phyloP scores from a whole-genome alignment of 2,888 invertebrate species.

The Lasioglossum marginatum region DNA sequence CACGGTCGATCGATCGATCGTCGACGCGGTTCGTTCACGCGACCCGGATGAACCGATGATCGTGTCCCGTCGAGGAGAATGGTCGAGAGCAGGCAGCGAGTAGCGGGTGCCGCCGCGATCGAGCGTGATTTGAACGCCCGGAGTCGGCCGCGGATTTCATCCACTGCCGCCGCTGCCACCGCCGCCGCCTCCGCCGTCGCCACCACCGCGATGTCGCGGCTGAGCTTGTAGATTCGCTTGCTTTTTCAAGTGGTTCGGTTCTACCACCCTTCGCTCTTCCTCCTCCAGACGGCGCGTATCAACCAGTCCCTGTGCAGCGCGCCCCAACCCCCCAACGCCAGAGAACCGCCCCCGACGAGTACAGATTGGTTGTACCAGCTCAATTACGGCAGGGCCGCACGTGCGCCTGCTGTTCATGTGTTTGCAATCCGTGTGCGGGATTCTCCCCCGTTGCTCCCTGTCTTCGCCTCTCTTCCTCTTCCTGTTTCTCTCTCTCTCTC shows the following conservation, averaged over 20 bases:
- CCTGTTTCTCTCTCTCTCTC: background rate
- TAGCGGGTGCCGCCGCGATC: conserved; percentile 63
- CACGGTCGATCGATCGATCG: background rate
- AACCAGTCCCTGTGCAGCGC: conserved; percentile 62
- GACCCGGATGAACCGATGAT: background rate
- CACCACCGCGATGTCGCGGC: conserved; percentile 37
- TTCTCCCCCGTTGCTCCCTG: conserved; percentile 39
- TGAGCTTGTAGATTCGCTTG: conserved; percentile 54
- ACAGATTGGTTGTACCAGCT: conserved; percentile 68
- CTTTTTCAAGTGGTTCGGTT: conserved; percentile 60
- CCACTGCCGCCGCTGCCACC: conserved; percentile 19
- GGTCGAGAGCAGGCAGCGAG: conserved; percentile 35
- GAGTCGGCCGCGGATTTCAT: conserved; percentile 54
- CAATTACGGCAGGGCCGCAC: conserved; percentile 65
- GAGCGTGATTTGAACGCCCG: conserved; percentile 84
- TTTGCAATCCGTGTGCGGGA: conserved; percentile 39
- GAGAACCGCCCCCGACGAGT: conserved; percentile 80
- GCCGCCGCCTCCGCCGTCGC: conserved; percentile 13
- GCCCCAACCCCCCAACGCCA: conserved; percentile 60
- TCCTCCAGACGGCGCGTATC: conserved; percentile 51
- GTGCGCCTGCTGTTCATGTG: conserved; percentile 59
- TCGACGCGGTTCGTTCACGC: background rate
- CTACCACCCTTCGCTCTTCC: conserved; percentile 58
- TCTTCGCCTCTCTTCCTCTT: conserved; percentile 10
- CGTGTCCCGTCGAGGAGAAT: background rate